Conservation (phyloP, 2,797 vertebrate species). For the Danio aesculapii region DNA sequence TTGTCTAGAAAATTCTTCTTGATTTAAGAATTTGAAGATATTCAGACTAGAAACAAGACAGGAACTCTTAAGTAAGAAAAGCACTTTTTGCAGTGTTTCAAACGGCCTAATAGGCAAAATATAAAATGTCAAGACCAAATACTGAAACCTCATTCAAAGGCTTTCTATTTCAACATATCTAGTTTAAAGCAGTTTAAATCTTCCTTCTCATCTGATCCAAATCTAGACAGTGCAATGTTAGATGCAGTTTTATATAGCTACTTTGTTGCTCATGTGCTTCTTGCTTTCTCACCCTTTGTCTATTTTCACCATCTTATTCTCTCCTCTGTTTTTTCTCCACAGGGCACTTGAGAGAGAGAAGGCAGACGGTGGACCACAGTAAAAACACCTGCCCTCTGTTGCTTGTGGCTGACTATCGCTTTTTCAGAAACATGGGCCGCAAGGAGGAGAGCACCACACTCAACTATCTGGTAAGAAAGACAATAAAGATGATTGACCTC, state of each 20-base stretch:
- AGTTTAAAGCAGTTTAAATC: neutral
- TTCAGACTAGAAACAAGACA: too few relatives aligned
- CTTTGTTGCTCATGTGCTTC: conserved; percentile 1
- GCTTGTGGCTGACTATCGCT: conserved; percentile 89
- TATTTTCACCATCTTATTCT: conserved; percentile 4
- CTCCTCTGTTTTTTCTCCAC: neutral
- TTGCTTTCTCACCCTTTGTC: conserved; percentile 1
- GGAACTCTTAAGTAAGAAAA: too few relatives aligned
- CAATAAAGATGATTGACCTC: neutral
- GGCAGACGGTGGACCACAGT: conserved; percentile 70
- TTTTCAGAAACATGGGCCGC: conserved; percentile 87
- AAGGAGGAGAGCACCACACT: conserved; percentile 89
- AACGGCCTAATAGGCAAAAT: too few relatives aligned
- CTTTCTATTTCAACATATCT: neutral
- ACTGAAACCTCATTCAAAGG: neutral
- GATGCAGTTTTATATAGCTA: neutral
- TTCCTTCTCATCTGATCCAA: neutral
- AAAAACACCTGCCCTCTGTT: conserved; percentile 87
- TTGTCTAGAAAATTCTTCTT: too few relatives aligned
- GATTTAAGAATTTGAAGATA: too few relatives aligned
- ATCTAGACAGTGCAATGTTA: conserved; percentile 1
- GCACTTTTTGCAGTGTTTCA: too few relatives aligned
- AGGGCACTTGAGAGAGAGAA: conserved; percentile 75
- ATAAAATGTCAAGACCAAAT: neutral
- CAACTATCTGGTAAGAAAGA: conserved; percentile 84